phyloP scores from a whole-genome alignment of 64 coral and sea anemone genomes.

The Pocillopora damicornis region DNA sequence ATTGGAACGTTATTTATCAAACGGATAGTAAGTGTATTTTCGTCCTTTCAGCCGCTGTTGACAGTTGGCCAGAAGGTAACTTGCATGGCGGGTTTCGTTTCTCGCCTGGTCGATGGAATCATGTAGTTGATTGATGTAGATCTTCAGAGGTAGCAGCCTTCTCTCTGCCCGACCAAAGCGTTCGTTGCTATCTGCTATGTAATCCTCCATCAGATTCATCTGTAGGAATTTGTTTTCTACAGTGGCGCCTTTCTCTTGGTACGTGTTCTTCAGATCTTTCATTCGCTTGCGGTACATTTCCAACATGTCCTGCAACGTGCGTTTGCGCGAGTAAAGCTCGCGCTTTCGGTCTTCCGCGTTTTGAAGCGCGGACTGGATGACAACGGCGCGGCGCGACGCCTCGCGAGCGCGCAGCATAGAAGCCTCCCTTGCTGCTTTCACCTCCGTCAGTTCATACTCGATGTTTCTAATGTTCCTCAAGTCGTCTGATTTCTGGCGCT shows the following conservation, averaged over 20 bases:
- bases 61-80: slow-evolving; percentile 38
- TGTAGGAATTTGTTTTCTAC: slow-evolving; percentile 36
- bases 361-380: slow-evolving; percentile 46
- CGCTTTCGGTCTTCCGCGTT: slow-evolving; percentile 46
- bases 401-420: slow-evolving; percentile 48
- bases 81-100: slow-evolving; percentile 26
- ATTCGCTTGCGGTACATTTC: slow-evolving; percentile 63
- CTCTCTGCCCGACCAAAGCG: slow-evolving; percentile 57
- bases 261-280: slow-evolving; percentile 16
- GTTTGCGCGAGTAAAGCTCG: slow-evolving; percentile 20
- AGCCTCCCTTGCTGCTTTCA: slow-evolving; percentile 58
- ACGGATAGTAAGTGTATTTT: slow-evolving; percentile 37
- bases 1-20: not conserved
- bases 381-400: slow-evolving; percentile 15
- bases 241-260: slow-evolving; percentile 11
- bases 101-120: slow-evolving; percentile 53
- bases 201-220: slow-evolving; percentile 56
- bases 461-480: slow-evolving; percentile 63
- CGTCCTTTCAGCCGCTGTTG: slow-evolving; percentile 39
- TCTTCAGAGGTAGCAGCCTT: slow-evolving; percentile 60
- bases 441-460: slow-evolving; percentile 74
- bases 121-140: slow-evolving; percentile 69
- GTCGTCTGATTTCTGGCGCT: slow-evolving; percentile 44
- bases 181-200: slow-evolving; percentile 43
- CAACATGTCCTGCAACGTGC: slow-evolving; percentile 58